These are phyloP conservation scores for Desmodus rotundus DNA, from an alignment of 2,113 vertebrate species.

Conservation along the genomic window DNA sequence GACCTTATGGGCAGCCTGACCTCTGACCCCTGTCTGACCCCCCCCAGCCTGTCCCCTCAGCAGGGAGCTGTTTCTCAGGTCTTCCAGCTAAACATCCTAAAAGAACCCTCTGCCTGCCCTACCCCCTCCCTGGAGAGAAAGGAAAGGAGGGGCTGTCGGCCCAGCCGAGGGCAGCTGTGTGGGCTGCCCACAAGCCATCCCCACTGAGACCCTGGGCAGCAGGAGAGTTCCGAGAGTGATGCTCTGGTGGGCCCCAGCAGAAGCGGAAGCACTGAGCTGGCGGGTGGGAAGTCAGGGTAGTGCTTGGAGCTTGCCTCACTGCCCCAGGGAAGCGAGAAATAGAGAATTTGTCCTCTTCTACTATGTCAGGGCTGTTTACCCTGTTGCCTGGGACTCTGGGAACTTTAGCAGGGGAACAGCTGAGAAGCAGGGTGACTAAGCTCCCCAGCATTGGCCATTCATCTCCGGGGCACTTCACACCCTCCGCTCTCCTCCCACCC, in stretches of 20 bases:
- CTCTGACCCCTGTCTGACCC: neutral
- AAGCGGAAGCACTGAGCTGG: neutral
- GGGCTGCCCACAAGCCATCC: neutral
- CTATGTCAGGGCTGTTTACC: constrained; percentile 59
- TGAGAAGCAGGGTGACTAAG: constrained; percentile 65
- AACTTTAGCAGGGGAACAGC: constrained; percentile 44
- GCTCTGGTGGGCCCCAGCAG: neutral
- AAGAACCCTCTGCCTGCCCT: neutral
- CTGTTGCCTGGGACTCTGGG: constrained; percentile 48
- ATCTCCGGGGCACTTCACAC: constrained; percentile 53
- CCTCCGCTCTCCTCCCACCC: constrained; percentile 10
- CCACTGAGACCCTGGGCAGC: rapidly evolving
- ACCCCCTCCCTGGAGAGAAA: neutral
- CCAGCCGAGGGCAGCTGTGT: neutral
- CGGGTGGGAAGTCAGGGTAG: neutral
- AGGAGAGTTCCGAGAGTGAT: neutral
- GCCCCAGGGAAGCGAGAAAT: neutral
- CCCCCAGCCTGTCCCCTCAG: neutral
- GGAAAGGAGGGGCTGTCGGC: neutral
- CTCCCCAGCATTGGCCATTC: neutral
- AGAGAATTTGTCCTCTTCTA: neutral
- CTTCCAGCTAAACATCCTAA: neutral
- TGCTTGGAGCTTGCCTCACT: neutral
- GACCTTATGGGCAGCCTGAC: neutral
- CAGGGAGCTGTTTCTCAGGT: neutral